Percentiles rank a stretch among this genome's conserved stretches.
Evolutionary conservation across 2,888 invertebrate species (phyloP).

Genomic region (Acanthosepion pharaonis): DNA sequence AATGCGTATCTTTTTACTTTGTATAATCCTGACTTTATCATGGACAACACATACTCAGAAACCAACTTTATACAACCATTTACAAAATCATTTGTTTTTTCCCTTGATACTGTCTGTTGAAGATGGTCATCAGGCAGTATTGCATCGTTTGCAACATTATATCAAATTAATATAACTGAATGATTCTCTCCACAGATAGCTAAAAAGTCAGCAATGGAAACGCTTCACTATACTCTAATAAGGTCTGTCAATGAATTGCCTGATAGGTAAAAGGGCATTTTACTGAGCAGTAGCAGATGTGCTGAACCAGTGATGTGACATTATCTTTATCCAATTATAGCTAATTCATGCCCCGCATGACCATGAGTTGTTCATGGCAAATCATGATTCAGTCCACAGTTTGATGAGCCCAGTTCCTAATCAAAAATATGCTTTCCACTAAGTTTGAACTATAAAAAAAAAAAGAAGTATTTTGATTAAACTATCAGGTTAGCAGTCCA

Average conservation of each 20-base stretch:
- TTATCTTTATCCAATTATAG: background rate
- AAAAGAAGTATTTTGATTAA: background rate
- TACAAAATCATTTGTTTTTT: no score
- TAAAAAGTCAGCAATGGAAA: background rate
- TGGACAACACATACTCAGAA: no score
- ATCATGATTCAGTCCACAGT: background rate
- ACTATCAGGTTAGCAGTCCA: background rate
- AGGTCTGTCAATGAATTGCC: background rate
- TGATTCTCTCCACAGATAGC: background rate
- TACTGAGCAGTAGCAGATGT: background rate
- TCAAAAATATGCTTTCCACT: background rate
- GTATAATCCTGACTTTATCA: no score
- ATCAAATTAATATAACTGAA: background rate
- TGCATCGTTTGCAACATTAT: background rate
- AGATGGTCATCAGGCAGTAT: background rate
- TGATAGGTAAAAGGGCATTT: slow-evolving; percentile 4
- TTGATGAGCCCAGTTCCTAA: background rate
- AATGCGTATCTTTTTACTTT: no score
- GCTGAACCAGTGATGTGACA: background rate
- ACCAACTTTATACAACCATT: no score
- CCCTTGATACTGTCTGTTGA: background rate
- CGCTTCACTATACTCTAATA: background rate
- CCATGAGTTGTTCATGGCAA: background rate
- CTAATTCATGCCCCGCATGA: slow-evolving; percentile 14
- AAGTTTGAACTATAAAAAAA: background rate